Evolutionary conservation across 2,797 vertebrate species (phyloP).

Genomic region (Lepilemur septentrionalis): DNA sequence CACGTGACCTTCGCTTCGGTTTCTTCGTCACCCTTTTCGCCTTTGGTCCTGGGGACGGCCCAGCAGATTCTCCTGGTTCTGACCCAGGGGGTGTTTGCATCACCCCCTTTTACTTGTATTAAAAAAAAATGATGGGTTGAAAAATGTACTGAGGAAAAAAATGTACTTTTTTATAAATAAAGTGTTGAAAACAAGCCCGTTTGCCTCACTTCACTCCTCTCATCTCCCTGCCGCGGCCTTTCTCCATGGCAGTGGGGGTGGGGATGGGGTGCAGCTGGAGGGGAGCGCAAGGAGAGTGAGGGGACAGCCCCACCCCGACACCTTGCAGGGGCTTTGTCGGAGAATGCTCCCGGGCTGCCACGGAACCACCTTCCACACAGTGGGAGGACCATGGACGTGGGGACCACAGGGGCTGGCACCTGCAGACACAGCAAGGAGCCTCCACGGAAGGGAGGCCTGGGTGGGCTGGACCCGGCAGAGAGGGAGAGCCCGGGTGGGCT

Average conservation of each 20-base stretch:
- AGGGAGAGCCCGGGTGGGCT: neutral
- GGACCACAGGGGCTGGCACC: accelerated
- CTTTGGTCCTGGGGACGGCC: slow-evolving; percentile 60
- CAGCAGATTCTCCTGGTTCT: slow-evolving; percentile 80
- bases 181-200: slow-evolving; percentile 84
- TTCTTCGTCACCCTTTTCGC: slow-evolving; percentile 55
- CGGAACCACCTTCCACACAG: neutral
- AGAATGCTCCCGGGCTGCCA: neutral
- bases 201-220: neutral
- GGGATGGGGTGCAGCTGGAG: neutral
- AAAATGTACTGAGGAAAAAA: slow-evolving; percentile 84
- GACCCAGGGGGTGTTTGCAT: slow-evolving; percentile 81
- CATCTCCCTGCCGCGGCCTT: neutral
- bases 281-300: too few relatives aligned
- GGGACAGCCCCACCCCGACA: too few relatives aligned
- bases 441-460: neutral
- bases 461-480: neutral
- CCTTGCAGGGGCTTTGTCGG: neutral
- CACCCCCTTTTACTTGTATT: slow-evolving; percentile 87
- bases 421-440: neutral
- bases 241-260: accelerated
- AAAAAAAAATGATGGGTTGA: slow-evolving; percentile 83
- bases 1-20: slow-evolving; percentile 51
- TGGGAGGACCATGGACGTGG: neutral
- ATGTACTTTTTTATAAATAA: slow-evolving; percentile 91